Base-by-base conservation (phyloP, 1,140 invertebrate species). In the Drosophila pachea region DNA sequence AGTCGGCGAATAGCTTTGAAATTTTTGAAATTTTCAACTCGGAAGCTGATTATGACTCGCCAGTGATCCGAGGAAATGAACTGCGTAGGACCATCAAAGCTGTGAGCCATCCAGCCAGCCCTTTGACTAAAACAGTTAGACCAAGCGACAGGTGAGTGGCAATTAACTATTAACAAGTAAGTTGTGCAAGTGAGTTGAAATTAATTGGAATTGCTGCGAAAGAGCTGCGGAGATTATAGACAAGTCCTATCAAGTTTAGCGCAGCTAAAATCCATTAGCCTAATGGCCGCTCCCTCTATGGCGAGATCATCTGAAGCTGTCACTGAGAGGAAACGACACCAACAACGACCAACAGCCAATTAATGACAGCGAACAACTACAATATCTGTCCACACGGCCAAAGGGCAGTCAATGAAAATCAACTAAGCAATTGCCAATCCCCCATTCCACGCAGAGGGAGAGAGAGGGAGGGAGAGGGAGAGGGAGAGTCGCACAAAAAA, bases 381-480 rank as follows among this genome's bases (percentile, higher is more conserved):
- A 69, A 69, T 63, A 68, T 55, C 60, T 73, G 71, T 68, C 76
- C 77, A 68, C 65, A 67, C 62, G 55, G 55, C 62, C 72, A 79
- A 68, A 72, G 70, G 77, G 65, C 69, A 76, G 77, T 76, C 69
- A 81, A 81, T 81, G 77, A 81, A 76, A 81, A 82, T 81, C 77
- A 81, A 81, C 77, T 82, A 82, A 81, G 78, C 77, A 81, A 81
- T 81, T 81, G 77, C 74, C 77, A 81, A 76, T 75, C 63, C 62
- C 59, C 52, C 14, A 52, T 43, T 61, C 54, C 48, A 49, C 43
- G 31, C 29, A 33, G 7, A 22, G 2, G 42, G 32, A 16, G 14
- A 12, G 0, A 53, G 22, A 6, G 50, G 29, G 33, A 9, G 8
- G 29, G 22, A 22, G 22, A 22, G 22, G 1, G 2, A 50, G 14